These are phyloP conservation scores for Argopecten irradians DNA, from an alignment of 1,140 invertebrate genomes.

Conservation along the genomic window DNA sequence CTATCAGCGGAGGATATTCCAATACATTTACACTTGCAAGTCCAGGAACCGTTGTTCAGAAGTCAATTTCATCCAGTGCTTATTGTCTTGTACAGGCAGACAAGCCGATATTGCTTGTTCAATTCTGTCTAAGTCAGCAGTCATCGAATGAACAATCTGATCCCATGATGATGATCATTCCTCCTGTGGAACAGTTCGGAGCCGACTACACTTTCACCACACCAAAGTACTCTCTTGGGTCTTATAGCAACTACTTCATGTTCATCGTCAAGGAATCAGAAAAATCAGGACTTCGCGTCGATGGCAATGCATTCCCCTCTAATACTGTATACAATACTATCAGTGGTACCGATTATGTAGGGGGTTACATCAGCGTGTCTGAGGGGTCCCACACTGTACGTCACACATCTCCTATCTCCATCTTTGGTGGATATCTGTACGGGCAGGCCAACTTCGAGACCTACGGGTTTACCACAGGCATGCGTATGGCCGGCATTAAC, in stretches of 20 bases:
- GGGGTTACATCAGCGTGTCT: conserved; percentile 39
- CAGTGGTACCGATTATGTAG: conserved; percentile 45
- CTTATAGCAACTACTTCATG: conserved; percentile 57
- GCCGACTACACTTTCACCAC: conserved; percentile 65
- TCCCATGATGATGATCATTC: conserved; percentile 60
- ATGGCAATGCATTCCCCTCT: conserved; percentile 40
- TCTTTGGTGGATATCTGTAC: conserved; percentile 58
- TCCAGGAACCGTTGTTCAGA: conserved; percentile 27
- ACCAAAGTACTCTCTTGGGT: conserved; percentile 48
- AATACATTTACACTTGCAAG: neutral
- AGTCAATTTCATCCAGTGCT: conserved; percentile 3
- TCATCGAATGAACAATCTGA: conserved; percentile 46
- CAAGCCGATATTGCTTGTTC: conserved; percentile 44
- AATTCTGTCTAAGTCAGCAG: conserved; percentile 44
- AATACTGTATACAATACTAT: conserved; percentile 42
- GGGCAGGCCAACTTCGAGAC: conserved; percentile 55
- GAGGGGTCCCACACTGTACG: conserved; percentile 55
- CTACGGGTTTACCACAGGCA: conserved; percentile 58
- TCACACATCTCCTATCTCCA: conserved; percentile 50
- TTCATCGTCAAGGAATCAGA: conserved; percentile 53
- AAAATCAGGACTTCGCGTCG: conserved; percentile 48
- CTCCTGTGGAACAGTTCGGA: conserved; percentile 59
- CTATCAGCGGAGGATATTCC: conserved; percentile 34
- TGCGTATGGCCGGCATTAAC: conserved; percentile 53
- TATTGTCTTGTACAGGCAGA: conserved; percentile 35